These are phyloP conservation scores for Epinotia bilunana DNA, from an alignment of 2,888 invertebrate species.

Conservation along the genomic window DNA sequence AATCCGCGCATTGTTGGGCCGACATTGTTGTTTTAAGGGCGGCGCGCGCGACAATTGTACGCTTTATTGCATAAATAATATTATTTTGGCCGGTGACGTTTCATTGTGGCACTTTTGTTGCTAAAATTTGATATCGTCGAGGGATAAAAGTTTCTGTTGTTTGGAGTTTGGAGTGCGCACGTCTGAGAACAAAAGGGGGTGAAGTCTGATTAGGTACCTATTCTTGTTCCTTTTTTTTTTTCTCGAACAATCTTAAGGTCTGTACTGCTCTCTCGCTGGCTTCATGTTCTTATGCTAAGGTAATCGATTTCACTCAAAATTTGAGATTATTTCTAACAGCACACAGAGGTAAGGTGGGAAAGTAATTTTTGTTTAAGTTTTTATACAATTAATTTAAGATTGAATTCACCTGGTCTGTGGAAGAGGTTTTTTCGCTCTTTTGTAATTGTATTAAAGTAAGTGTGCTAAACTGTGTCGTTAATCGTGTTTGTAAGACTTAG, in stretches of 20 bases:
- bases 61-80: slow-evolving; percentile 85
- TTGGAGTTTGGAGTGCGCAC: slow-evolving; percentile 12
- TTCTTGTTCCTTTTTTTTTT: background rate
- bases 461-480: background rate
- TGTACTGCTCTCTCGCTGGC: too few species aligned
- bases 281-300: too few species aligned
- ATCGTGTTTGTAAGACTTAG: too few species aligned
- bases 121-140: slow-evolving; percentile 61
- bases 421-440: too few species aligned
- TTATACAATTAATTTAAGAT: background rate
- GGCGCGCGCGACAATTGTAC: slow-evolving; percentile 79
- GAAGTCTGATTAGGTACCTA: slow-evolving; percentile 11
- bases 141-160: slow-evolving; percentile 35
- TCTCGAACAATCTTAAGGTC: background rate
- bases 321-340: too few species aligned
- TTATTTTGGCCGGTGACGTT: slow-evolving; percentile 77
- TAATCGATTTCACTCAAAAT: too few species aligned
- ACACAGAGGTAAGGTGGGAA: too few species aligned
- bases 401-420: background rate
- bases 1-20: slow-evolving; percentile 83
- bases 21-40: slow-evolving; percentile 85
- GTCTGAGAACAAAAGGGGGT: background rate
- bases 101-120: slow-evolving; percentile 73
- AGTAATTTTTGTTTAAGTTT: too few species aligned
- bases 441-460: background rate